phyloP scores from a whole-genome alignment of 2,113 vertebrate species.

The Brienomyrus brachyistius region DNA sequence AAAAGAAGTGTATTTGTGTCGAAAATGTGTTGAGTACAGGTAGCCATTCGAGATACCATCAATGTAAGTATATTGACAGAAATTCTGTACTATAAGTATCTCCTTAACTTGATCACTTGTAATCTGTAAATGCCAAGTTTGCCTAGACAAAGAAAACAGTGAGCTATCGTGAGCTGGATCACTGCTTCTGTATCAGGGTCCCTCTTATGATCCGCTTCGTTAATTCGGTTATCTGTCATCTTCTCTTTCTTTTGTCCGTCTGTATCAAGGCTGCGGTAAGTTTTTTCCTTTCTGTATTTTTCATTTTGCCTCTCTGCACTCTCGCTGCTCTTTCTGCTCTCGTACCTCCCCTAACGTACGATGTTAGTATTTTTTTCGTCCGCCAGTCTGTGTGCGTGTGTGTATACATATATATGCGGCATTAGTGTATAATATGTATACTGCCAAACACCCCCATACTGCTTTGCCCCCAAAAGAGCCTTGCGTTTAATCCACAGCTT shows the following conservation, averaged over 20 bases:
- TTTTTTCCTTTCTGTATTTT: constrained; percentile 59
- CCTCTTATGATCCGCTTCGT: constrained; percentile 31
- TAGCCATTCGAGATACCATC: neutral
- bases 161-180: neutral
- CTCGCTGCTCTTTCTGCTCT: neutral
- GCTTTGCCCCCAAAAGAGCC: neutral
- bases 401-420: constrained; percentile 21
- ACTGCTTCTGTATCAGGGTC: neutral
- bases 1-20: neutral
- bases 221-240: constrained; percentile 77
- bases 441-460: constrained; percentile 29
- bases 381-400: constrained; percentile 19
- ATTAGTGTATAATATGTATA: constrained; percentile 31
- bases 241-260: constrained; percentile 72
- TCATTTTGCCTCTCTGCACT: neutral
- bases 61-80: neutral
- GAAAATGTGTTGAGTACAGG: neutral
- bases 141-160: neutral
- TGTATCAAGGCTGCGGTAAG: constrained; percentile 97
- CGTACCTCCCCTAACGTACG: constrained; percentile 19
- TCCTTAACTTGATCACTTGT: neutral
- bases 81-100: neutral
- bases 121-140: neutral
- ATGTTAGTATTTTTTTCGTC: neutral
- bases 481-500: neutral